Percentiles rank a stretch among this genome's conserved stretches.
Conservation (phyloP, 1,140 invertebrate genomes). For the Notospermus geniculatus region DNA sequence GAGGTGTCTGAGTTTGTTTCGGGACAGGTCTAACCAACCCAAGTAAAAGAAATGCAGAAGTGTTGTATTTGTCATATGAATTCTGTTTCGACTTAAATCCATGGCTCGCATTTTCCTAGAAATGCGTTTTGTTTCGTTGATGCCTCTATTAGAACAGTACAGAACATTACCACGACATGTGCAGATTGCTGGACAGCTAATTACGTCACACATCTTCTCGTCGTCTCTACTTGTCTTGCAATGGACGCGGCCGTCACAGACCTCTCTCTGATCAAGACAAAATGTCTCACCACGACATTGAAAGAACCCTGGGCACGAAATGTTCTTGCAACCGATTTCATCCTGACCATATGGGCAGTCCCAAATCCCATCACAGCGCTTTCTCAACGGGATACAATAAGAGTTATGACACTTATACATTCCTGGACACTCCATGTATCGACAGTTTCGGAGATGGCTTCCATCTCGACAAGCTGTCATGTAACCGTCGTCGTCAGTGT, state of each 20-base stretch:
- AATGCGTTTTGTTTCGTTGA: background rate
- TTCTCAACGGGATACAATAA: slow-evolving; percentile 5
- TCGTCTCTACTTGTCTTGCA: background rate
- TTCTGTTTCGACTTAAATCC: background rate
- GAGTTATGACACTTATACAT: slow-evolving; percentile 6
- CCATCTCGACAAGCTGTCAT: background rate
- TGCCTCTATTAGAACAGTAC: background rate
- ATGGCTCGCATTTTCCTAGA: background rate
- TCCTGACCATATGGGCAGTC: slow-evolving; percentile 5
- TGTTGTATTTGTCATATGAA: background rate
- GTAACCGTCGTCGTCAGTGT: background rate
- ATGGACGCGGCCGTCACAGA: slow-evolving; percentile 6
- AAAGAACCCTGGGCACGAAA: background rate
- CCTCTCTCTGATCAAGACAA: background rate
- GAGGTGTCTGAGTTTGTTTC: background rate
- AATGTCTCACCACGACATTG: background rate
- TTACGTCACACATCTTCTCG: background rate
- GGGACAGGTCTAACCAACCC: background rate
- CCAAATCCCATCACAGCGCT: slow-evolving; percentile 3
- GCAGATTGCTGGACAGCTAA: background rate
- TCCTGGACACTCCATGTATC: background rate
- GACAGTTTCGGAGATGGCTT: slow-evolving; percentile 7
- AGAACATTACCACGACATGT: background rate
- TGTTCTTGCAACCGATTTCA: background rate
- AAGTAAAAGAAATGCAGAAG: background rate